Evolutionary conservation across 2,797 vertebrate species (phyloP).

Genomic region (Phrynocephalus guinanensis): DNA sequence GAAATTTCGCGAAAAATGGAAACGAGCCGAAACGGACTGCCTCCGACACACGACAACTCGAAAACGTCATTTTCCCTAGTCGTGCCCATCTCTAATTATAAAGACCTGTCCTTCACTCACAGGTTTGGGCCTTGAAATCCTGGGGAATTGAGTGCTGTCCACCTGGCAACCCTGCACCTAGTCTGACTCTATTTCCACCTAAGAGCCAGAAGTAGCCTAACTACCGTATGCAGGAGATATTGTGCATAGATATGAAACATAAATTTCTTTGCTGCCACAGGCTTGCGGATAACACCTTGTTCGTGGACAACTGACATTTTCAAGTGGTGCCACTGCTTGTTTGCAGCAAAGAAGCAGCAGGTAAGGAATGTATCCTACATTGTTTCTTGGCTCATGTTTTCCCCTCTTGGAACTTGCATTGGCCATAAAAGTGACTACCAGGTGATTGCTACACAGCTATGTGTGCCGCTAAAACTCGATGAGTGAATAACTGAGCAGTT

Average conservation of each 20-base stretch:
- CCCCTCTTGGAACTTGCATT: neutral
- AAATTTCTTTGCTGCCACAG: neutral
- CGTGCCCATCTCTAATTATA: too few species aligned
- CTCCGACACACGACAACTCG: too few species aligned
- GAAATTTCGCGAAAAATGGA: too few species aligned
- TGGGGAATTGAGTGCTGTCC: neutral
- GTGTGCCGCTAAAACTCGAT: neutral
- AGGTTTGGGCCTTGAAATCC: neutral
- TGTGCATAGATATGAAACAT: neutral
- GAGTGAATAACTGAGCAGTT: neutral
- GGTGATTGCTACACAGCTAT: neutral
- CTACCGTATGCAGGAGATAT: neutral
- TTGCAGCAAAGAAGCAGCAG: neutral
- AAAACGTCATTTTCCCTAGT: too few species aligned
- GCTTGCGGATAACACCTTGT: neutral
- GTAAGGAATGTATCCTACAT: neutral
- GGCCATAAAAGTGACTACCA: neutral
- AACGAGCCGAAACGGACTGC: too few species aligned
- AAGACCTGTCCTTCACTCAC: neutral
- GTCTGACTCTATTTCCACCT: neutral
- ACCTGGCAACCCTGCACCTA: neutral
- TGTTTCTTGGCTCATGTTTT: neutral
- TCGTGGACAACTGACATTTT: neutral
- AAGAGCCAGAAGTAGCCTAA: neutral
- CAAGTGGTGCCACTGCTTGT: too few species aligned